phyloP scores from a whole-genome alignment of 2,113 vertebrate species.

The Rhizomys pruinosus region DNA sequence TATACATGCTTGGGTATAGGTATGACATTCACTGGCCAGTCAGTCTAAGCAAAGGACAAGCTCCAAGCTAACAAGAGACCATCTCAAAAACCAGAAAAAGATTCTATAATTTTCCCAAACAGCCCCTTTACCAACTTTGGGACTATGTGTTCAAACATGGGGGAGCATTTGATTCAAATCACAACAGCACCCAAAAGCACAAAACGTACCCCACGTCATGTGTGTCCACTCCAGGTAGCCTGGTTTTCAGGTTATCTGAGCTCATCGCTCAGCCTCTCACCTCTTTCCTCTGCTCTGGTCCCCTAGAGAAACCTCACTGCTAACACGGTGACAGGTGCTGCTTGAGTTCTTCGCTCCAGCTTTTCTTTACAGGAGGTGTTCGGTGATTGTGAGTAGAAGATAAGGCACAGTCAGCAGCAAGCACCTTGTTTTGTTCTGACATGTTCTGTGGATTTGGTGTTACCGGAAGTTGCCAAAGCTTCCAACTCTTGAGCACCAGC shows the following conservation, averaged over 20 bases:
- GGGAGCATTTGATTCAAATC: neutral
- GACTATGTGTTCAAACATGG: neutral
- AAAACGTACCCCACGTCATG: neutral
- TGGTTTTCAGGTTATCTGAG: neutral
- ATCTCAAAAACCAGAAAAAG: too few species aligned
- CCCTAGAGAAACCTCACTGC: neutral
- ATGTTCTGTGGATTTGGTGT: neutral
- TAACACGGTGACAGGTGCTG: neutral
- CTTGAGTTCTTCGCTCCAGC: neutral
- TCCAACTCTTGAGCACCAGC: neutral
- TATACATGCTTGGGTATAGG: too few species aligned
- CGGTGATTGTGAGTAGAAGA: neutral
- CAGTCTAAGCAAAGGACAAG: too few species aligned
- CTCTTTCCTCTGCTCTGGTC: neutral
- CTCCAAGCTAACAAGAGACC: too few species aligned
- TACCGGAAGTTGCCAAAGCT: neutral
- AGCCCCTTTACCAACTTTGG: neutral
- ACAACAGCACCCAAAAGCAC: neutral
- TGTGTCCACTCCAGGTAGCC: neutral
- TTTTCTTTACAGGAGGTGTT: neutral
- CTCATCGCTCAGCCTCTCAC: neutral
- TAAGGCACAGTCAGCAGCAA: neutral
- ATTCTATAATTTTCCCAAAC: neutral
- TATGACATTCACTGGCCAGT: too few species aligned
- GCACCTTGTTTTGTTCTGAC: neutral